Evolutionary conservation across 2,888 invertebrate species (phyloP).

Genomic region (Agonum fuliginosum): DNA sequence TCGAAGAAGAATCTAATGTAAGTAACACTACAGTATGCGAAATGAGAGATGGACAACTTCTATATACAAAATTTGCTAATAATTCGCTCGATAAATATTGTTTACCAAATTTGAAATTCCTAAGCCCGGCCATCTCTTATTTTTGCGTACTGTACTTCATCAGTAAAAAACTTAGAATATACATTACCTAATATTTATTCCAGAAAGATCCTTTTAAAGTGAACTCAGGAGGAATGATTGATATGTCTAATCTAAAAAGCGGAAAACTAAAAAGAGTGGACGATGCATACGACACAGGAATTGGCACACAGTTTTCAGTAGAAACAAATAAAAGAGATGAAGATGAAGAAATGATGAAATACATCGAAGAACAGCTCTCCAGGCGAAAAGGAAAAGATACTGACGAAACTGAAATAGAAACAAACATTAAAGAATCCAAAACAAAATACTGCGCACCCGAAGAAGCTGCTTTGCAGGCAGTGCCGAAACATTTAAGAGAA

Average conservation of each 20-base stretch:
- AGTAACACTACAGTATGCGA: constrained; percentile 8
- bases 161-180: too few species aligned
- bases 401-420: constrained; percentile 68
- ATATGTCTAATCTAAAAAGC: constrained; percentile 89
- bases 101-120: too few species aligned
- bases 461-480: constrained; percentile 90
- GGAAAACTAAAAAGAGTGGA: constrained; percentile 88
- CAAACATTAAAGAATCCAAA: constrained; percentile 72
- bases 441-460: constrained; percentile 87
- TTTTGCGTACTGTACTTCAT: too few species aligned
- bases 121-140: too few species aligned
- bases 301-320: constrained; percentile 97
- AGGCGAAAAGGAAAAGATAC: constrained; percentile 84
- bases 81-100: too few species aligned
- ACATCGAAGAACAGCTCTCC: constrained; percentile 90
- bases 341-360: constrained; percentile 98
- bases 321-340: constrained; percentile 99
- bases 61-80: neutral
- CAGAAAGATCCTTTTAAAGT: constrained; percentile 85
- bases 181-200: constrained; percentile 62
- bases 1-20: constrained; percentile 71
- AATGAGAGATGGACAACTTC: neutral
- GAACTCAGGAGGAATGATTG: constrained; percentile 91
- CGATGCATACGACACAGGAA: constrained; percentile 94
- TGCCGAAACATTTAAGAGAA: constrained; percentile 92